phyloP scores from a whole-genome alignment of 2,797 vertebrate species.

The Geotrypetes seraphini region DNA sequence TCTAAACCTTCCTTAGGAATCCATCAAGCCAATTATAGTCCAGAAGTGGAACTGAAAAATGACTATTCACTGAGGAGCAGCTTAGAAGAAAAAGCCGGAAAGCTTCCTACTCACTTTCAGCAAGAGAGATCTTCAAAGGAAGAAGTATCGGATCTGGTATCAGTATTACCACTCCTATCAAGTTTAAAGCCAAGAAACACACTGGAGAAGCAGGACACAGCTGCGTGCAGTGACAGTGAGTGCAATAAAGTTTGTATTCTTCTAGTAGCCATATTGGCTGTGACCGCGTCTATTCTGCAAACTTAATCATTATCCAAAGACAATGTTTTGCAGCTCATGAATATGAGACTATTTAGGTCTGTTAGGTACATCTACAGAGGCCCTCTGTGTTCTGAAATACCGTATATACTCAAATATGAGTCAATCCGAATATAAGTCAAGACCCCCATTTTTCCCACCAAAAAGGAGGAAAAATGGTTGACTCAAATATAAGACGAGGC shows the following conservation, averaged over 20 bases:
- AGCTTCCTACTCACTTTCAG: conserved; percentile 5
- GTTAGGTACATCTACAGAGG: not conserved
- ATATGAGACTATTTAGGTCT: not conserved
- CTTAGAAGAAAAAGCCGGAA: not conserved
- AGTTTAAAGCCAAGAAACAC: conserved; percentile 27
- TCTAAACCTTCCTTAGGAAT: conserved; percentile 1
- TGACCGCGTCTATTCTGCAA: not conserved
- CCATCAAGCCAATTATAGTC: not conserved
- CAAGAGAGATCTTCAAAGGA: fast-evolving
- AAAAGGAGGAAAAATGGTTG: no score
- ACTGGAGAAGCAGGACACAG: conserved; percentile 24
- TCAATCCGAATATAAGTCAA: no score
- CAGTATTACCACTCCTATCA: conserved; percentile 22
- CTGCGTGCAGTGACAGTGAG: conserved; percentile 7
- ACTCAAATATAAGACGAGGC: no score
- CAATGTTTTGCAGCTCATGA: not conserved
- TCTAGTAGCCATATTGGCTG: no score
- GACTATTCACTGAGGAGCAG: conserved; percentile 38
- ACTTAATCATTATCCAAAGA: no score
- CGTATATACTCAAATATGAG: no score
- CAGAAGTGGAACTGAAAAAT: conserved; percentile 34
- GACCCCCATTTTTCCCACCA: no score
- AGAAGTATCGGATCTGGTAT: not conserved
- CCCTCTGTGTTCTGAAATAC: no score
- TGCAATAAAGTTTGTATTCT: not conserved